phyloP scores from a whole-genome alignment of 2,113 vertebrate species.

The Oreochromis aureus region DNA sequence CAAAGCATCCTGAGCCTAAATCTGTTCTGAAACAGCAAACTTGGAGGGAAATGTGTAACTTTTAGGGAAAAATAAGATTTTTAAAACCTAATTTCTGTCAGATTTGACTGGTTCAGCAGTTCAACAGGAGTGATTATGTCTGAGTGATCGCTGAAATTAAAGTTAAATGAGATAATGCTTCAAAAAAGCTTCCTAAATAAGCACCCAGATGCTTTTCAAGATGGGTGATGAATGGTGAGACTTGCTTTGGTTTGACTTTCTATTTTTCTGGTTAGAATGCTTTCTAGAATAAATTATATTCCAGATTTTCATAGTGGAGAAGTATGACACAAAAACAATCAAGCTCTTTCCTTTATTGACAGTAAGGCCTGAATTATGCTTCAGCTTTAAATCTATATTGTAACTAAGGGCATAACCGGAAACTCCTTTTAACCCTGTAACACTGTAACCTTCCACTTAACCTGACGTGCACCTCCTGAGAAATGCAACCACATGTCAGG shows the following conservation, averaged over 20 bases:
- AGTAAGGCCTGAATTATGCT: not conserved
- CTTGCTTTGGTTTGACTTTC: not conserved
- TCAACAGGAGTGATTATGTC: not conserved
- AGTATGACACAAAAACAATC: not conserved
- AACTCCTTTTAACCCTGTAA: not conserved
- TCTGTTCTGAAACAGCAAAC: not conserved
- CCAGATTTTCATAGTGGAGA: not conserved
- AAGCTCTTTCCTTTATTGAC: not conserved
- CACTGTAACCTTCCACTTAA: not conserved
- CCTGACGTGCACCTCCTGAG: not conserved
- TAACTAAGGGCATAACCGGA: accelerated
- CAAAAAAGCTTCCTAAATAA: not conserved
- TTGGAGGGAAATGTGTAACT: accelerated
- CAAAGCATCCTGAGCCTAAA: not conserved
- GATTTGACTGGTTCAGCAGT: not conserved
- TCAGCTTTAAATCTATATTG: not conserved
- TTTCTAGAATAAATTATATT: not conserved
- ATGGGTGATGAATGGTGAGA: not conserved
- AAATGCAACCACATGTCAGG: not conserved
- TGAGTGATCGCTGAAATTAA: not conserved
- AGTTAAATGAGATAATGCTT: not conserved
- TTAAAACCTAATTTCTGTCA: not conserved
- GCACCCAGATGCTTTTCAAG: not conserved
- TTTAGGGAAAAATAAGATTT: accelerated
- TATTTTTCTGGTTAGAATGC: not conserved